Conservation (phyloP, 2,888 invertebrate species). For the Noctua pronuba region DNA sequence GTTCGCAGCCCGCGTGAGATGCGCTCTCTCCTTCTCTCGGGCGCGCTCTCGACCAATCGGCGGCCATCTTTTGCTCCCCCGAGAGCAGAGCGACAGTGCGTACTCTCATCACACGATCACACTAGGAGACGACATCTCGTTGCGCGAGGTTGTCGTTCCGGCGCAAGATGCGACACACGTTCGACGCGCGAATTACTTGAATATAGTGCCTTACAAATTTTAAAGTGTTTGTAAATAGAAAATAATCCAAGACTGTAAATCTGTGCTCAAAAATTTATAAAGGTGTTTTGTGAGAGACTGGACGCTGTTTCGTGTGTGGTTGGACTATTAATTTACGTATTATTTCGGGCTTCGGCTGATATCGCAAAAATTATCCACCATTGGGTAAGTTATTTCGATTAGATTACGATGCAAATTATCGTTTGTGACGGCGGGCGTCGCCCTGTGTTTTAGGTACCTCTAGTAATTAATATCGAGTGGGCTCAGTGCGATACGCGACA, state of each 20-base stretch:
- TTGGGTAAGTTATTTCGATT: slow-evolving; percentile 89
- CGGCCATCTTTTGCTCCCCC: slow-evolving; percentile 90
- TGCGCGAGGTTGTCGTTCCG: slow-evolving; percentile 87
- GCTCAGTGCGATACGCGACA: slow-evolving; percentile 75
- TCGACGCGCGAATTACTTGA: slow-evolving; percentile 79
- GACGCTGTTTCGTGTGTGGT: slow-evolving; percentile 75
- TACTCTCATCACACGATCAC: slow-evolving; percentile 89
- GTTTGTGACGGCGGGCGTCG: slow-evolving; percentile 78
- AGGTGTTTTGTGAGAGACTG: slow-evolving; percentile 85
- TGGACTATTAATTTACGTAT: slow-evolving; percentile 80
- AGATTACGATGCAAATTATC: slow-evolving; percentile 89
- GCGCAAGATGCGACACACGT: slow-evolving; percentile 78
- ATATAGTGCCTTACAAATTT: slow-evolving; percentile 80
- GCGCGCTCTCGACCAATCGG: slow-evolving; percentile 88
- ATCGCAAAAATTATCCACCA: slow-evolving; percentile 89
- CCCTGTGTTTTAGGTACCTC: slow-evolving; percentile 75
- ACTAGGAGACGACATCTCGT: slow-evolving; percentile 88
- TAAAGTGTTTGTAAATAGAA: slow-evolving; percentile 73
- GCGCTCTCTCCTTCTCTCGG: slow-evolving; percentile 87
- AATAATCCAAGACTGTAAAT: slow-evolving; percentile 76
- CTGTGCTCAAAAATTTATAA: slow-evolving; percentile 82
- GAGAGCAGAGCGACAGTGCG: slow-evolving; percentile 90
- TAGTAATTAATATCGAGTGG: slow-evolving; percentile 74
- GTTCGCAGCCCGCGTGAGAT: slow-evolving; percentile 80
- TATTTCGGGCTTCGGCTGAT: slow-evolving; percentile 82